Evolutionary conservation across 2,888 invertebrate genomes (phyloP).

Genomic region (Drosophila recens): DNA sequence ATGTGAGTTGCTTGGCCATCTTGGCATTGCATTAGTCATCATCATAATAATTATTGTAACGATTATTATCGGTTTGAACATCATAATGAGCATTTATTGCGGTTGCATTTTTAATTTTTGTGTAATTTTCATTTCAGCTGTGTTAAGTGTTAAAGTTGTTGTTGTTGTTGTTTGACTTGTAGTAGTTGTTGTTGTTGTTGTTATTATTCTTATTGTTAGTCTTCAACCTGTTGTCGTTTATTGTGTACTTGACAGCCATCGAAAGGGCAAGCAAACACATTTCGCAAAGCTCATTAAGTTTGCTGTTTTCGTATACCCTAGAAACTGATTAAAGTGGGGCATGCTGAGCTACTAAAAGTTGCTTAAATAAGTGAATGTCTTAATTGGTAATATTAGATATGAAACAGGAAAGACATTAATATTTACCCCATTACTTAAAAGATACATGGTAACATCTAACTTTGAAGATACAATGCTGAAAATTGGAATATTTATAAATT

Average conservation of each 20-base stretch:
- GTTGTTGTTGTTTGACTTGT: constrained; percentile 27
- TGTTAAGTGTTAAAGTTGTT: constrained; percentile 61
- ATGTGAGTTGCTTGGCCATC: constrained; percentile 53
- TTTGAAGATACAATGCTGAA: background rate
- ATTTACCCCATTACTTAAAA: background rate
- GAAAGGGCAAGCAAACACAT: constrained; percentile 80
- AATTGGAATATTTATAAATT: background rate
- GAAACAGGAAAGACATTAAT: background rate
- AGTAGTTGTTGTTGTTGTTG: constrained; percentile 14
- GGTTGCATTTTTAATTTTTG: constrained; percentile 64
- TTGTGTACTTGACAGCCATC: constrained; percentile 79
- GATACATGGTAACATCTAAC: background rate
- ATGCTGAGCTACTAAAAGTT: background rate
- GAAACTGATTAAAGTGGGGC: background rate
- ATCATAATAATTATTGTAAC: constrained; percentile 19
- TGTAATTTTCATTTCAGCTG: constrained; percentile 64
- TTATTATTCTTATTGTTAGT: constrained; percentile 61
- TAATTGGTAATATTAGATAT: background rate
- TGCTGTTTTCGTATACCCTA: constrained; percentile 49
- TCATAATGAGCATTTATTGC: constrained; percentile 54
- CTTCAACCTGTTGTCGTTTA: constrained; percentile 79
- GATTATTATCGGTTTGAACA: constrained; percentile 30
- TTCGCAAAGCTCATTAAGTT: constrained; percentile 79
- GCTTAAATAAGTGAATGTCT: background rate
- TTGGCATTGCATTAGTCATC: constrained; percentile 26